Evolutionary conservation across 2,113 vertebrate genomes (phyloP).

Genomic region (Rutilus rutilus): DNA sequence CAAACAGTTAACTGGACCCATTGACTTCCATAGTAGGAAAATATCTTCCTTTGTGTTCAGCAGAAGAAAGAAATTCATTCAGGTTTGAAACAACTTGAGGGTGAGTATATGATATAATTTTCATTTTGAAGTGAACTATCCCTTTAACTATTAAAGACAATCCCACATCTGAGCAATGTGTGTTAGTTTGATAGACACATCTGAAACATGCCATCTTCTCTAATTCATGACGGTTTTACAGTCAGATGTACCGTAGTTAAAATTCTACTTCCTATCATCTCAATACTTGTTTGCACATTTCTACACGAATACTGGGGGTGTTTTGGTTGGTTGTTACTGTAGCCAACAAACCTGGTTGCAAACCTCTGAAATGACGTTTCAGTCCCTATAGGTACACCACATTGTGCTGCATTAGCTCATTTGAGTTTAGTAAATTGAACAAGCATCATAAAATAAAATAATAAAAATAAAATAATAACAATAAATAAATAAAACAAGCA

Average conservation of each 20-base stretch:
- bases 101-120: too few relatives aligned
- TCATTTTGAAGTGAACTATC: too few relatives aligned
- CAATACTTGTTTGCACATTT: neutral
- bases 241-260: neutral
- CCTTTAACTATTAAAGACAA: neutral
- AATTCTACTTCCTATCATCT: neutral
- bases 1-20: too few relatives aligned
- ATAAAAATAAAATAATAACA: neutral
- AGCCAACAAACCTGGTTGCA: neutral
- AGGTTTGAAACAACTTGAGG: too few relatives aligned
- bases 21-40: too few relatives aligned
- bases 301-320: neutral
- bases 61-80: too few relatives aligned
- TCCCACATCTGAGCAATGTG: neutral
- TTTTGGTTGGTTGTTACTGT: neutral
- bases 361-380: neutral
- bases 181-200: conserved; percentile 9
- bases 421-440: neutral
- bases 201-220: neutral
- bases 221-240: neutral
- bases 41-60: too few relatives aligned
- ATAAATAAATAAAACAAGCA: too few relatives aligned
- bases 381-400: neutral
- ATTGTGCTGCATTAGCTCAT: neutral
- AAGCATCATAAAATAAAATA: neutral